A percentile compares a stretch with the other conserved stretches of the same genome.
phyloP scores from a whole-genome alignment of 2,113 vertebrate species.

The Typhlomys cinereus region DNA sequence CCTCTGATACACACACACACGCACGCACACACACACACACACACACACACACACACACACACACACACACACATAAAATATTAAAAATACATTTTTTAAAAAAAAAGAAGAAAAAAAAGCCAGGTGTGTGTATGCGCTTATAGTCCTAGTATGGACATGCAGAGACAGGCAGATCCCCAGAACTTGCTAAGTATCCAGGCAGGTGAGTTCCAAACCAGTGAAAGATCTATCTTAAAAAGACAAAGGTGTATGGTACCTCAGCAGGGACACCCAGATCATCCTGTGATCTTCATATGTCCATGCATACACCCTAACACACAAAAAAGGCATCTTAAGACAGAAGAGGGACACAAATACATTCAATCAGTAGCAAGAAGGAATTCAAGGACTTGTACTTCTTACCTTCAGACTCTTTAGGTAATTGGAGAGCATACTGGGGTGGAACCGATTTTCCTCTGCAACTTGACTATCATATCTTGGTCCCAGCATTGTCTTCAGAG shows the following conservation, averaged over 20 bases:
- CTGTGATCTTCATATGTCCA: too few relatives aligned
- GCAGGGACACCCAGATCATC: too few relatives aligned
- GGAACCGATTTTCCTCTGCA: conserved; percentile 95
- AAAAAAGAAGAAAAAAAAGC: too few relatives aligned
- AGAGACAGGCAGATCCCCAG: too few relatives aligned
- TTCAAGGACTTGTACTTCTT: conserved; percentile 74
- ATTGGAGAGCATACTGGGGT: conserved; percentile 97
- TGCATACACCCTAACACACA: neutral
- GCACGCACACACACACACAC: neutral
- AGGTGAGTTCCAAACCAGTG: too few relatives aligned
- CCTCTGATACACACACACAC: neutral
- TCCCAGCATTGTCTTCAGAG: conserved; percentile 98
- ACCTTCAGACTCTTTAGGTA: conserved; percentile 98
- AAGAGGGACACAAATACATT: neutral
- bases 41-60: neutral
- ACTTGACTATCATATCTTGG: conserved; percentile 96
- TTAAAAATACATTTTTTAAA: too few relatives aligned
- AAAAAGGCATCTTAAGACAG: neutral
- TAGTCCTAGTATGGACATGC: too few relatives aligned
- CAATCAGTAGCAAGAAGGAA: conserved; percentile 6
- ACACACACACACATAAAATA: too few relatives aligned
- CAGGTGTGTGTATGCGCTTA: too few relatives aligned
- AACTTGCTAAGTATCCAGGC: too few relatives aligned
- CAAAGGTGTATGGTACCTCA: too few relatives aligned
- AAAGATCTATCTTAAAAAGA: too few relatives aligned